A percentile compares a stretch with the other conserved stretches of the same genome.
Evolutionary conservation across 2,888 invertebrate genomes (phyloP).

Genomic region (Plutella xylostella): DNA sequence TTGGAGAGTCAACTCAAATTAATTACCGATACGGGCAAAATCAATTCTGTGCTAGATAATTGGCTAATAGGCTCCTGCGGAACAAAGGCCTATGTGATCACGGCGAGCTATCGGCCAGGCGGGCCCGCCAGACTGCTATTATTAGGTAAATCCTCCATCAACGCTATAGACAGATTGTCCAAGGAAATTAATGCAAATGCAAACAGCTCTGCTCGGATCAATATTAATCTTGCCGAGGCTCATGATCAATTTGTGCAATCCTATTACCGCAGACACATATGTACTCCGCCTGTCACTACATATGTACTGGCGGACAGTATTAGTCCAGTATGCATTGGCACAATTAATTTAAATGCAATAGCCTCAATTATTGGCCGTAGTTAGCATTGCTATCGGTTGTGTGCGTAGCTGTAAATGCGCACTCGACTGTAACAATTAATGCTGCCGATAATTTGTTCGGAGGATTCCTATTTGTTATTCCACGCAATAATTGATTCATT

Average conservation of each 20-base stretch:
- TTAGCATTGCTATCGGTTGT: conserved; percentile 29
- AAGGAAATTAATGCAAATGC: not conserved
- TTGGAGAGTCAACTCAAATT: not conserved
- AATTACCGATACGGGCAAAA: not conserved
- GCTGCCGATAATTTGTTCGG: not conserved
- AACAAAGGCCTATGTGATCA: too few species aligned
- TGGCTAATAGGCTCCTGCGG: too few species aligned
- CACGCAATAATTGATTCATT: not conserved
- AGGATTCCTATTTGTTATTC: too few species aligned
- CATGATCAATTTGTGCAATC: conserved; percentile 50
- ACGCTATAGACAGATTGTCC: too few species aligned
- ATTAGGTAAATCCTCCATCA: too few species aligned
- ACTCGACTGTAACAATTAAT: conserved; percentile 6
- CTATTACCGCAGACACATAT: conserved; percentile 38
- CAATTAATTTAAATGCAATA: conserved; percentile 64
- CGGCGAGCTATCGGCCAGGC: too few species aligned
- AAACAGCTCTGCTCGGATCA: conserved; percentile 1
- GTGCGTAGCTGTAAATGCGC: conserved; percentile 18
- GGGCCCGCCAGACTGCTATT: too few species aligned
- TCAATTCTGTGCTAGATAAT: not conserved
- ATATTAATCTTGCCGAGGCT: conserved; percentile 40
- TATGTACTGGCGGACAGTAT: conserved; percentile 34
- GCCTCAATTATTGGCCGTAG: conserved; percentile 52
- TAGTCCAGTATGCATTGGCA: conserved; percentile 44
- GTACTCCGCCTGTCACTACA: too few species aligned